phyloP scores from a whole-genome alignment of 2,797 vertebrate genomes.

The Orientallactaga sibirica region DNA sequence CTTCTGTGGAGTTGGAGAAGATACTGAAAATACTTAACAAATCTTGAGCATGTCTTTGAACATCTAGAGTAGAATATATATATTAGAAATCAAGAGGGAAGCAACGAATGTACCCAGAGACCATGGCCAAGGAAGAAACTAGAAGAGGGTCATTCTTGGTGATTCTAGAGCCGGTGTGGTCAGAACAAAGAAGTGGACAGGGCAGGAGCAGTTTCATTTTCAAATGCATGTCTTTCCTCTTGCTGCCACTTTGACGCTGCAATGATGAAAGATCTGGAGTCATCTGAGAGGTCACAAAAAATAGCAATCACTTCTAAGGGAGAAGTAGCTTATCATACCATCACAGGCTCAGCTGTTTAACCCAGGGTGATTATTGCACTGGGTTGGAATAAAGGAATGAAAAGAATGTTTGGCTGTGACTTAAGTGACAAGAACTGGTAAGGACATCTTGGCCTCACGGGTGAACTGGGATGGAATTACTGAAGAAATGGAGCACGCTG shows the following conservation, averaged over 20 bases:
- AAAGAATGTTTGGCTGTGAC: conserved; percentile 32
- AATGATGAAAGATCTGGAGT: neutral
- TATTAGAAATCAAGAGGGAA: conserved; percentile 24
- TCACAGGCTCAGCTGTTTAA: conserved; percentile 4
- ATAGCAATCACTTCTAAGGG: neutral
- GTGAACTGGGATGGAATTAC: neutral
- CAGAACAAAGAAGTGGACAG: neutral
- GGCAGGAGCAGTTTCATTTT: neutral
- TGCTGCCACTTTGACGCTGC: neutral
- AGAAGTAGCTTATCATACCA: neutral
- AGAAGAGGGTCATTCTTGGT: neutral
- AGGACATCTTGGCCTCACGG: neutral
- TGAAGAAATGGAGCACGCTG: neutral
- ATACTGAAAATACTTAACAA: neutral
- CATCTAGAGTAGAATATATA: neutral
- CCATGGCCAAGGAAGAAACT: neutral
- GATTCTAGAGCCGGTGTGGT: neutral
- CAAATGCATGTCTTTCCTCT: neutral
- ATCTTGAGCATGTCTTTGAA: neutral
- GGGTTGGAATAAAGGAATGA: conserved; percentile 19
- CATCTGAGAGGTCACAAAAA: neutral
- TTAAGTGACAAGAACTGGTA: neutral
- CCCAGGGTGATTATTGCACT: neutral
- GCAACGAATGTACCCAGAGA: neutral
- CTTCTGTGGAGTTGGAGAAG: conserved; percentile 10